phyloP scores from a whole-genome alignment of 1,140 invertebrate species.

The Psix sp. region DNA sequence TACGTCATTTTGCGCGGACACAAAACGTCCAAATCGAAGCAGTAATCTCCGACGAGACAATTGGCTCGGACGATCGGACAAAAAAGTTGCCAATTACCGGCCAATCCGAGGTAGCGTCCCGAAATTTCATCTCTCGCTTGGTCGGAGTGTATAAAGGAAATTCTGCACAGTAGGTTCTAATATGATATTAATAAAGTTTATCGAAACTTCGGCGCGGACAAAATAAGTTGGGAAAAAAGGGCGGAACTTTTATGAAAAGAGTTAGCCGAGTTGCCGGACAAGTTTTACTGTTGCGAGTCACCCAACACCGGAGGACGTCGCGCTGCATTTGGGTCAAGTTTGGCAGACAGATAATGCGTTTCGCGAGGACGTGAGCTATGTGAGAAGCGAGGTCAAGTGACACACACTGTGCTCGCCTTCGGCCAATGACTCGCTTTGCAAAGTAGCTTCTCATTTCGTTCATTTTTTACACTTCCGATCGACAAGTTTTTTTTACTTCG shows the following conservation, averaged over 20 bases:
- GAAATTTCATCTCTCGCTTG: conserved; percentile 30
- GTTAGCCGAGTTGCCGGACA: conserved; percentile 42
- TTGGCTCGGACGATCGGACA: conserved; percentile 27
- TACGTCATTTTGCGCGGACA: background rate
- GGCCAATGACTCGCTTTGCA: background rate
- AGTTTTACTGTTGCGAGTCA: conserved; percentile 46
- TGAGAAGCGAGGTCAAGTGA: conserved; percentile 4
- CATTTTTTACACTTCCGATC: too few species aligned
- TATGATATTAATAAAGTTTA: conserved; percentile 59
- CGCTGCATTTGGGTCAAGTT: conserved; percentile 50
- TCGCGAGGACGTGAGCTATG: conserved; percentile 12
- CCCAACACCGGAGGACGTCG: conserved; percentile 34
- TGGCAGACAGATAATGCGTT: conserved; percentile 40
- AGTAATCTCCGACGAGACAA: conserved; percentile 34
- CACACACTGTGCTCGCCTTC: background rate
- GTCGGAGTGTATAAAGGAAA: conserved; percentile 38
- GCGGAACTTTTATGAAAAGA: conserved; percentile 50
- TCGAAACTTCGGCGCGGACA: conserved; percentile 38
- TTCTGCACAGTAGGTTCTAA: conserved; percentile 33
- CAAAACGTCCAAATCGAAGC: conserved; percentile 25
- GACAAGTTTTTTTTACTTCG: too few species aligned
- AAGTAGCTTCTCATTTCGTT: too few species aligned
- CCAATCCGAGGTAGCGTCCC: conserved; percentile 27
- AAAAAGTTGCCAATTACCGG: conserved; percentile 48
- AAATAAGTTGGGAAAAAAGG: conserved; percentile 46